phyloP scores from a whole-genome alignment of 2,888 invertebrate genomes.

The Drosophila nr. perissopoda region DNA sequence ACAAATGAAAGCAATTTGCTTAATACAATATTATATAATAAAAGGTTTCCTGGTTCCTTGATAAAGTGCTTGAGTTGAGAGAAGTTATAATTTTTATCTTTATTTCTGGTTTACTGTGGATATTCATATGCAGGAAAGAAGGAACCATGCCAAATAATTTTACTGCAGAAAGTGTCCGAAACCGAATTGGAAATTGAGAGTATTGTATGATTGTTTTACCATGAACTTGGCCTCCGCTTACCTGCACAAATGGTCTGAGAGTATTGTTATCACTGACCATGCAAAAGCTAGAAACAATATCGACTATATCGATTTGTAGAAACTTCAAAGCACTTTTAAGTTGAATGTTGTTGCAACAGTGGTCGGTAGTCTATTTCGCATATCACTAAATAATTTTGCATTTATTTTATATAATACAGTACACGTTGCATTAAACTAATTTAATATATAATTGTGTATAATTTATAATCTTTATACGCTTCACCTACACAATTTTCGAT shows the following conservation, averaged over 20 bases:
- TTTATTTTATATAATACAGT: constrained; percentile 79
- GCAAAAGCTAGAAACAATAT: background rate
- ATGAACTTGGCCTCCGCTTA: background rate
- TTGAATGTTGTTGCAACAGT: constrained; percentile 7
- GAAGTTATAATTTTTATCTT: background rate
- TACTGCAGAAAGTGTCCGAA: background rate
- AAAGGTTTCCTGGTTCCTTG: background rate
- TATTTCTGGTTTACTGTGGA: background rate
- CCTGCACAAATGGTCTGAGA: background rate
- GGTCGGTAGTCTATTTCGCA: constrained; percentile 25
- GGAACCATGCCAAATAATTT: background rate
- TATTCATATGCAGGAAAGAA: background rate
- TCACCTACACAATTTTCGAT: constrained; percentile 53
- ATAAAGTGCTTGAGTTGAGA: background rate
- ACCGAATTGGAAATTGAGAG: background rate
- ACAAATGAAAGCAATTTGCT: background rate
- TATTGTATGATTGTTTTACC: background rate
- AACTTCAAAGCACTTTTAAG: background rate
- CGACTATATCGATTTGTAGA: background rate
- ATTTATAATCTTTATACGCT: constrained; percentile 42
- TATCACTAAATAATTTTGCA: constrained; percentile 79
- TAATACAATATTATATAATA: background rate
- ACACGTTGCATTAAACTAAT: constrained; percentile 79
- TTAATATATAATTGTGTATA: constrained; percentile 68
- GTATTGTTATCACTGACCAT: background rate